These are phyloP conservation scores for Hypercompe scribonia DNA, from an alignment of 2,888 invertebrate species.

Conservation along the genomic window DNA sequence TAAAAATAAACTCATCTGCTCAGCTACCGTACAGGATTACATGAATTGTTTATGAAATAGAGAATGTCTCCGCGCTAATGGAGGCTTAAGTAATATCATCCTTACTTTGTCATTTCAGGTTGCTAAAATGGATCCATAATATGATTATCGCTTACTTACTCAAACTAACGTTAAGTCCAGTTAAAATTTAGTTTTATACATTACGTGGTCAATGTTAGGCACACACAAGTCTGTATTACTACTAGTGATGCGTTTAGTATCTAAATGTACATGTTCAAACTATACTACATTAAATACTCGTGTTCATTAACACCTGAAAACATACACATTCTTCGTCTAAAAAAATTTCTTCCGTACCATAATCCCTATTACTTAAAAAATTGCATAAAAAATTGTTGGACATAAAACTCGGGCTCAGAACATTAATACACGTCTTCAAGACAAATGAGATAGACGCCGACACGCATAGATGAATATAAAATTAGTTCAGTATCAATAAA, in stretches of 20 bases:
- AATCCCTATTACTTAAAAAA: background rate
- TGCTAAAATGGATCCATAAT: constrained; percentile 48
- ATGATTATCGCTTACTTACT: constrained; percentile 26
- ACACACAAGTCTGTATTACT: background rate
- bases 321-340: too few relatives aligned
- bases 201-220: background rate
- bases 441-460: background rate
- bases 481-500: background rate
- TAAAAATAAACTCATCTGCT: background rate
- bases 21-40: background rate
- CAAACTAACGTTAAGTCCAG: background rate
- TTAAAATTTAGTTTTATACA: background rate
- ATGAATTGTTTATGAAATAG: constrained; percentile 3
- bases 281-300: too few relatives aligned
- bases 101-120: constrained; percentile 36
- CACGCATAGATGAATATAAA: background rate
- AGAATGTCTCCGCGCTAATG: constrained; percentile 12
- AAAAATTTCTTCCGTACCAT: background rate
- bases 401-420: too few relatives aligned
- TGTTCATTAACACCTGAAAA: too few relatives aligned
- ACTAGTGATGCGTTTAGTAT: too few relatives aligned
- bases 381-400: too few relatives aligned
- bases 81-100: constrained; percentile 10
- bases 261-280: too few relatives aligned
- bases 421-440: too few relatives aligned